Base-by-base conservation (phyloP, 1,140 invertebrate genomes). In the Mizuhopecten yessoensis region DNA sequence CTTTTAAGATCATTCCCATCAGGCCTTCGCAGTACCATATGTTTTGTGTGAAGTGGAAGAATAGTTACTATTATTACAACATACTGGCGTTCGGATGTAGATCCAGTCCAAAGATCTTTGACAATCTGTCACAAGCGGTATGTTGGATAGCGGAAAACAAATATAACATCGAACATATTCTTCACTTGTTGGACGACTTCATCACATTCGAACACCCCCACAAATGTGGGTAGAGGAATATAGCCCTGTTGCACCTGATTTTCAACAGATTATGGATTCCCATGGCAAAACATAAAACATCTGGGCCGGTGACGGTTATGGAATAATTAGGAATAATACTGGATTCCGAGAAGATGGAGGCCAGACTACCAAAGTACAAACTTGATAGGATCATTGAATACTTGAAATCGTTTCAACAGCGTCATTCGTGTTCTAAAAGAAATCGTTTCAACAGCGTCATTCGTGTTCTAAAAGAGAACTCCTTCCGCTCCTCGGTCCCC, bases 381-480 rank as follows among this genome's bases (percentile, higher is more conserved):
- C 33, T 90, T 0, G 0, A 9, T 2, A 57, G 89, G 23, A 91
- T 92, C n/a, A 11, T 9, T 20, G n/a, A 45, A 2, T 42, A 89
- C 33, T 9, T 92, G 0, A 10, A 89, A 75, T 3, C n/a, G 7
- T 92, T 90, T 39, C 33, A 23, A 34, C 0, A 20, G 9, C 88
- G 87, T n/a, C n/a, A n/a, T n/a, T n/a, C n/a, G n/a, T n/a, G n/a
- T n/a, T n/a, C n/a, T n/a, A n/a, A n/a, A n/a, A n/a, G n/a, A n/a
- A n/a, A n/a, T n/a, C n/a, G n/a, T n/a, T n/a, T n/a, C n/a, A n/a
- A n/a, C n/a, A n/a, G n/a, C n/a, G n/a, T n/a, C 86, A 86, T 29
- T 88, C 88, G 11, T 92, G 91, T 88, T 89, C 90, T 3, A 92
- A 92, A 42, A 13, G 87, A 13, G 92, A 92, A 89, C 33, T 88